Evolutionary conservation across 2,797 vertebrate species (phyloP).

Genomic region (Arrhamphus sclerolepis): DNA sequence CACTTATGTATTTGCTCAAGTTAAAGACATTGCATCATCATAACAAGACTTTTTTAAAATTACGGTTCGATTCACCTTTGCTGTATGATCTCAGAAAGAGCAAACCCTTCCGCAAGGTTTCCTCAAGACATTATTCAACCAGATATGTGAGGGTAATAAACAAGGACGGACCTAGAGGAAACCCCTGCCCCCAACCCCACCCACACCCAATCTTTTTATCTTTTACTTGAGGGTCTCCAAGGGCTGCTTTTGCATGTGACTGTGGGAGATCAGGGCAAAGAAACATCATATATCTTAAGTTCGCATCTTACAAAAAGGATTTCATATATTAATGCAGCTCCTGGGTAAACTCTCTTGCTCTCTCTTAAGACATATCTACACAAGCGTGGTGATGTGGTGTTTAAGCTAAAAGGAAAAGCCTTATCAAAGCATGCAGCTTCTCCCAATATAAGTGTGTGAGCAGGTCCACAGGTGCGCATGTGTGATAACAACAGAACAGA

Average conservation of each 20-base stretch:
- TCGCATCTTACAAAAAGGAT: conserved; percentile 77
- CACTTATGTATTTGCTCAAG: conserved; percentile 34
- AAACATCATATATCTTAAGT: conserved; percentile 75
- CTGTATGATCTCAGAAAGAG: conserved; percentile 40
- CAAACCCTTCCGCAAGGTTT: conserved; percentile 43
- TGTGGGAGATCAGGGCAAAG: conserved; percentile 72
- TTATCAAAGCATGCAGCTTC: conserved; percentile 73
- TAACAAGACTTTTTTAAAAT: conserved; percentile 25
- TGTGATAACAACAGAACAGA: conserved; percentile 61
- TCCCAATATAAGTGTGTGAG: conserved; percentile 54
- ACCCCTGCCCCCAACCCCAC: conserved; percentile 24
- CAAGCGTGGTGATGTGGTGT: conserved; percentile 59
- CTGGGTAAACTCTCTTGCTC: conserved; percentile 66
- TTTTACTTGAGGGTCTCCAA: conserved; percentile 69
- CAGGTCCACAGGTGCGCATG: conserved; percentile 67
- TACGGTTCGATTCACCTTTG: conserved; percentile 43
- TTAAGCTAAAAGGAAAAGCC: conserved; percentile 65
- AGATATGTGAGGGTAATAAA: conserved; percentile 73
- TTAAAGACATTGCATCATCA: conserved; percentile 25
- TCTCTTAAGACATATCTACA: conserved; percentile 71
- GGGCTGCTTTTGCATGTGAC: conserved; percentile 65
- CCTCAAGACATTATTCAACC: conserved; percentile 64
- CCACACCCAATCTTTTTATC: conserved; percentile 64
- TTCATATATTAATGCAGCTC: conserved; percentile 74
- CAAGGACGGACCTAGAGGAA: conserved; percentile 65